Evolutionary conservation across 2,888 invertebrate species (phyloP).

Genomic region (Temnothorax unifasciatus): DNA sequence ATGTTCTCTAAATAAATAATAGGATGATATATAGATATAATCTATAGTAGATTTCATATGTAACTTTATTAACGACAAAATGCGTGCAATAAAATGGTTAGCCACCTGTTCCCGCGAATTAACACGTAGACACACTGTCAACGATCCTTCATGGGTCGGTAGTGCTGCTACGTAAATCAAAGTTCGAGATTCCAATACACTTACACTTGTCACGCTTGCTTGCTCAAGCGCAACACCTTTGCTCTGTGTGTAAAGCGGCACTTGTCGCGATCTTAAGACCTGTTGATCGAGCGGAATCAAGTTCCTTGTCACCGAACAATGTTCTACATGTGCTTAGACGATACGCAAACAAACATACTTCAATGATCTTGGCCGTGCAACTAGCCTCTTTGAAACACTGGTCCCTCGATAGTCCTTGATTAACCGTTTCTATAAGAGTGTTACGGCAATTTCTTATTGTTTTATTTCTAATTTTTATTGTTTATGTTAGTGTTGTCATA

Average conservation of each 20-base stretch:
- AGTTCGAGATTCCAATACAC: slow-evolving; percentile 76
- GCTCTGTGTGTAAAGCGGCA: slow-evolving; percentile 56
- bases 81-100: not conserved
- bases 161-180: slow-evolving; percentile 66
- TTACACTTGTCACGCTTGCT: slow-evolving; percentile 75
- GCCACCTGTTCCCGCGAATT: slow-evolving; percentile 51
- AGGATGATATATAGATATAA: too few relatives aligned
- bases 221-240: slow-evolving; percentile 72
- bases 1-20: not conserved
- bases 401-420: not conserved
- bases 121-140: slow-evolving; percentile 42
- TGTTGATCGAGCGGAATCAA: slow-evolving; percentile 75
- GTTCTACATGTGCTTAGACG: slow-evolving; percentile 62
- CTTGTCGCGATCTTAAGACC: slow-evolving; percentile 72
- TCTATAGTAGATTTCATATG: not conserved
- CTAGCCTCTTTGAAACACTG: not conserved
- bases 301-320: slow-evolving; percentile 69
- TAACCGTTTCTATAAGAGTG: not conserved
- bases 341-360: slow-evolving; percentile 64
- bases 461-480: not conserved
- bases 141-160: not conserved
- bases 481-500: not conserved
- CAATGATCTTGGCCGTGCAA: slow-evolving; percentile 41
- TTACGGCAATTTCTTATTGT: not conserved
- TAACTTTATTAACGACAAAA: slow-evolving; percentile 6